Percentiles rank a stretch among this genome's conserved stretches.
Conservation (phyloP, 2,797 vertebrate species). For the Sphaeramia orbicularis region DNA sequence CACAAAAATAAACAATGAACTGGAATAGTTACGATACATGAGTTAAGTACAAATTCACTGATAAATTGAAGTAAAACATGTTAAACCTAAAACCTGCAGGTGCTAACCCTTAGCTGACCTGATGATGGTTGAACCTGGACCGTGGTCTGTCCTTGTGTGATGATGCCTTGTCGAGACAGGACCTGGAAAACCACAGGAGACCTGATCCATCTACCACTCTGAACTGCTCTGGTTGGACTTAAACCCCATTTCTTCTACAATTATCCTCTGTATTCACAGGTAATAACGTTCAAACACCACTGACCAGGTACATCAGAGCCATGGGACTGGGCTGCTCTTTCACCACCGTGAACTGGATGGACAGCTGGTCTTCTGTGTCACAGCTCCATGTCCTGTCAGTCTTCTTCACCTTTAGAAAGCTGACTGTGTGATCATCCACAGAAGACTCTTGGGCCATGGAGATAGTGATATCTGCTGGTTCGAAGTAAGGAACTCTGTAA, state of each 20-base stretch:
- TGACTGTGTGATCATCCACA: conserved; percentile 53
- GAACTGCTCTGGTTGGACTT: too few relatives aligned
- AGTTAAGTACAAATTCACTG: too few relatives aligned
- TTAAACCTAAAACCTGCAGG: too few relatives aligned
- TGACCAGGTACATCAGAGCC: conserved; percentile 75
- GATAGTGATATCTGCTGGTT: neutral
- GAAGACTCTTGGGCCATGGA: conserved; percentile 4
- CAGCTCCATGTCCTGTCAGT: conserved; percentile 59
- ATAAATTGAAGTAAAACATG: too few relatives aligned
- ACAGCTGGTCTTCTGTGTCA: conserved; percentile 43
- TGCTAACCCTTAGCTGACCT: conserved; percentile 41
- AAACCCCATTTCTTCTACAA: too few relatives aligned
- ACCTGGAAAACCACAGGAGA: conserved; percentile 60
- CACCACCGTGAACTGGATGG: conserved; percentile 64
- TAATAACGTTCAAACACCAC: too few relatives aligned
- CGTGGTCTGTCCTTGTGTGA: conserved; percentile 33
- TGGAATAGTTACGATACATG: too few relatives aligned
- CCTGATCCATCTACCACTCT: too few relatives aligned
- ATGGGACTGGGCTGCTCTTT: conserved; percentile 56
- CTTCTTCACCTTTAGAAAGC: conserved; percentile 61
- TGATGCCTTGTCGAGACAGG: conserved; percentile 63
- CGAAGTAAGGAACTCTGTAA: conserved; percentile 4
- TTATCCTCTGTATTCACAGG: too few relatives aligned
- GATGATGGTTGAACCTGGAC: conserved; percentile 16
- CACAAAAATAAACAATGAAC: too few relatives aligned